Evolutionary conservation across 2,797 vertebrate species (phyloP).

Genomic region (Aeoliscus strigatus): DNA sequence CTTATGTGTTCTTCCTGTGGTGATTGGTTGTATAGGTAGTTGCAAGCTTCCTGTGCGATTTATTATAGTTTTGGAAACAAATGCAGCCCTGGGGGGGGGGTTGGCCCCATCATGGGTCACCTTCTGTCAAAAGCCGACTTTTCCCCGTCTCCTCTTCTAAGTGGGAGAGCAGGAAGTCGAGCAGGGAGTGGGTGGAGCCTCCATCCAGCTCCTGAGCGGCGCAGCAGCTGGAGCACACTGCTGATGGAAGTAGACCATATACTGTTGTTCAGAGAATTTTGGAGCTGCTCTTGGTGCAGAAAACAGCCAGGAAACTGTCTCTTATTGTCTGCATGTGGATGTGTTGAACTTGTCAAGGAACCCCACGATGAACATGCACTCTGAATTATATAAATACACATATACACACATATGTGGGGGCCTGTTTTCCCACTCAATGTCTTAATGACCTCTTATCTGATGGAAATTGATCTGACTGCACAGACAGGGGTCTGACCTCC

Average conservation of each 20-base stretch:
- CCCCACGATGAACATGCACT: slow-evolving; percentile 22
- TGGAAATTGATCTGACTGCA: slow-evolving; percentile 56
- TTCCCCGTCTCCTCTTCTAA: slow-evolving; percentile 23
- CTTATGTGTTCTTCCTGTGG: slow-evolving; percentile 31
- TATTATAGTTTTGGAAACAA: slow-evolving; percentile 56
- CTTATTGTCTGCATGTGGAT: slow-evolving; percentile 1
- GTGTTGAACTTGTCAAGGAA: slow-evolving; percentile 6
- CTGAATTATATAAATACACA: slow-evolving; percentile 36
- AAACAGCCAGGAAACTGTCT: neutral
- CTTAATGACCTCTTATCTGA: slow-evolving; percentile 64
- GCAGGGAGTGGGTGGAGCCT: slow-evolving; percentile 3
- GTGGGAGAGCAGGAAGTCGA: slow-evolving; percentile 25
- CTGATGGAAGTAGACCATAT: neutral
- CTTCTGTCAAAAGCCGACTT: slow-evolving; percentile 25
- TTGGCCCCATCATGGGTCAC: slow-evolving; percentile 26
- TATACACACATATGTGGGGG: slow-evolving; percentile 17
- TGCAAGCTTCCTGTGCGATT: slow-evolving; percentile 56
- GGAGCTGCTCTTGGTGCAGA: too few species aligned
- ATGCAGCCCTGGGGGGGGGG: slow-evolving; percentile 28
- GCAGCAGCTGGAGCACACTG: slow-evolving; percentile 1
- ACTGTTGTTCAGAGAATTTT: neutral
- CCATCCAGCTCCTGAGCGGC: slow-evolving; percentile 19
- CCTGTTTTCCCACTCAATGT: slow-evolving; percentile 19
- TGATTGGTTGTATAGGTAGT: slow-evolving; percentile 37
- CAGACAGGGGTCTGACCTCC: slow-evolving; percentile 53